Evolutionary conservation across 2,888 invertebrate species (phyloP).

Genomic region (Acronicta aceris): DNA sequence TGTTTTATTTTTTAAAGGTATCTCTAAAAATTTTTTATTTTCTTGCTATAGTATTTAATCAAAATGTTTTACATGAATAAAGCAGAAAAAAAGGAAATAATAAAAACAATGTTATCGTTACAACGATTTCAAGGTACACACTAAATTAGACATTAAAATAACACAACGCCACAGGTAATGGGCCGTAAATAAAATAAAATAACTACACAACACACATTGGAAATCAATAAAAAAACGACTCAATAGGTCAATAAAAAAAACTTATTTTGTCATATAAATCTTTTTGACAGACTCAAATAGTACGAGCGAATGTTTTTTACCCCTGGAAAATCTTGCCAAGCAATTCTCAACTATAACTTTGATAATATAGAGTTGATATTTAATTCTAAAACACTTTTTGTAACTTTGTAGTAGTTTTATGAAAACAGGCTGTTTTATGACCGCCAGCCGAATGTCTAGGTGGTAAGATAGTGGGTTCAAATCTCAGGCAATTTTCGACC

Average conservation of each 20-base stretch:
- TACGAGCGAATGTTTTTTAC: constrained; percentile 55
- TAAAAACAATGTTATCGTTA: constrained; percentile 49
- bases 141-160: constrained; percentile 53
- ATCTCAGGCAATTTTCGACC: constrained; percentile 19
- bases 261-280: constrained; percentile 74
- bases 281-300: constrained; percentile 67
- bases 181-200: constrained; percentile 59
- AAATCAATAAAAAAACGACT: constrained; percentile 63
- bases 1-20: too few relatives aligned
- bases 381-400: constrained; percentile 26
- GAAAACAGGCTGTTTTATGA: constrained; percentile 74
- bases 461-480: constrained; percentile 57
- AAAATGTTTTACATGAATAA: constrained; percentile 44
- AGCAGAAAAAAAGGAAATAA: constrained; percentile 44
- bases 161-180: constrained; percentile 58
- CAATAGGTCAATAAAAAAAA: constrained; percentile 64
- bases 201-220: constrained; percentile 53
- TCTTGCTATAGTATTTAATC: constrained; percentile 9
- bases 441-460: constrained; percentile 67
- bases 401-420: constrained; percentile 70
- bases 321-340: constrained; percentile 21
- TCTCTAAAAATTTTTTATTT: not conserved
- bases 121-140: constrained; percentile 46
- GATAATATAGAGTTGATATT: constrained; percentile 34
- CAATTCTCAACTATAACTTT: constrained; percentile 15